Evolutionary conservation across 2,797 vertebrate genomes (phyloP), one percentile per base, ranked within the genome.

Genomic region (Iguana delicatissima): DNA sequence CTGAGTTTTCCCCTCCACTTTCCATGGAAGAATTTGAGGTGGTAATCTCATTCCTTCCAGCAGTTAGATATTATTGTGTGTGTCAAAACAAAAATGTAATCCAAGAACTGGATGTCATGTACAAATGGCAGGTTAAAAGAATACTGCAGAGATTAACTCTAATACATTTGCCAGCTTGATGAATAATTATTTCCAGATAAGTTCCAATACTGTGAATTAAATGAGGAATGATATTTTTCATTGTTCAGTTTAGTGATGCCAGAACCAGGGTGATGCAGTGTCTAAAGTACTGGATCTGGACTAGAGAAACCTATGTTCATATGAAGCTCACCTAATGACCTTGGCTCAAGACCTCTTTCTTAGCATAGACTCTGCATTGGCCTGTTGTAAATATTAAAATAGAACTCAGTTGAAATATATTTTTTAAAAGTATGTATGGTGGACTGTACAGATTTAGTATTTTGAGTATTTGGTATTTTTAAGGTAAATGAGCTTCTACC

Each of bases 51-150:
- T 95, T 95, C 89, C 13, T 93, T 88, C 8, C 2, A 95, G 83
- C 77, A 93, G 94, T 91, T 91, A 96, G 92, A 94, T 95, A 92
- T 93, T 96, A 95, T 91, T 96, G 88, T 92, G 76, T n/a, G 5
- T 95, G 80, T 93, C 87, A 95, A 96, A 95, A 95, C 84, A 94
- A 95, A 96, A 92, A 86, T 89, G 85, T 95, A 86, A 94, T 95
- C 82, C 87, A 93, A 6, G n/a, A 85, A 92, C 59, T 91, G 24
- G 35, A 20, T 95, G 87, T 92, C 82, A 88, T 80, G 90, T 92
- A 90, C 94, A 96, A 96, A 93, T 91, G 67, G 87, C 88, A 87
- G 2, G 50, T 87, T 95, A 93, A 94, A 96, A 89, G 88, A 95
- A 95, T 94, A 93, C 38, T 90, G 69, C 42, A 90, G 93, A 55